Evolutionary conservation across 2,888 invertebrate species (phyloP).

Genomic region (Congeria kusceri): DNA sequence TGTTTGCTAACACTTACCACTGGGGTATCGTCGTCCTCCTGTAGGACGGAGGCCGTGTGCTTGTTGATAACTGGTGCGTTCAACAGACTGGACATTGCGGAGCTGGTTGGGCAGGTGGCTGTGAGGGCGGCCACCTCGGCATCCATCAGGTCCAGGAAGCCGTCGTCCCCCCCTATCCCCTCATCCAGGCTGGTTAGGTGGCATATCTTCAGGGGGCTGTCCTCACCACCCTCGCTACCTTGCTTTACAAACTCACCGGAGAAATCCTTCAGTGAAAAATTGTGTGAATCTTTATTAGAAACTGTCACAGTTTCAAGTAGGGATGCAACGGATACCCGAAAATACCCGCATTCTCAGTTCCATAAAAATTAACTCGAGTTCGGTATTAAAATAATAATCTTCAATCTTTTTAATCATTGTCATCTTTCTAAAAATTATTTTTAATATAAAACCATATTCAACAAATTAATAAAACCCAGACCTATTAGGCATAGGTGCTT

Average conservation of each 20-base stretch:
- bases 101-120: constrained; percentile 33
- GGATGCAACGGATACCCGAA: too few species aligned
- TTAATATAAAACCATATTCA: too few species aligned
- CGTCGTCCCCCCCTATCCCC: constrained; percentile 80
- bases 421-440: too few species aligned
- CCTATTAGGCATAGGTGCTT: too few species aligned
- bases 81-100: constrained; percentile 72
- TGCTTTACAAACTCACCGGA: constrained; percentile 62
- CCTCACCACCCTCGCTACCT: constrained; percentile 41
- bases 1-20: too few species aligned
- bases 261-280: constrained; percentile 65
- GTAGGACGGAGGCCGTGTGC: constrained; percentile 23
- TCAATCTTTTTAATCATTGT: too few species aligned
- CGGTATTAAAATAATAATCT: too few species aligned
- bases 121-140: constrained; percentile 53
- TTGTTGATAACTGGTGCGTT: constrained; percentile 74
- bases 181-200: constrained; percentile 69
- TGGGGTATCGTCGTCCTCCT: constrained; percentile 67
- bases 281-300: neutral
- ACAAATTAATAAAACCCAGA: too few species aligned
- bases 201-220: constrained; percentile 71
- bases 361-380: too few species aligned
- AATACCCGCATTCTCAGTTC: too few species aligned
- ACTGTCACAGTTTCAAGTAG: too few species aligned
- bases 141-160: constrained; percentile 77